Evolutionary conservation across 2,888 invertebrate genomes (phyloP).

Genomic region (Linnaemya tessellans): DNA sequence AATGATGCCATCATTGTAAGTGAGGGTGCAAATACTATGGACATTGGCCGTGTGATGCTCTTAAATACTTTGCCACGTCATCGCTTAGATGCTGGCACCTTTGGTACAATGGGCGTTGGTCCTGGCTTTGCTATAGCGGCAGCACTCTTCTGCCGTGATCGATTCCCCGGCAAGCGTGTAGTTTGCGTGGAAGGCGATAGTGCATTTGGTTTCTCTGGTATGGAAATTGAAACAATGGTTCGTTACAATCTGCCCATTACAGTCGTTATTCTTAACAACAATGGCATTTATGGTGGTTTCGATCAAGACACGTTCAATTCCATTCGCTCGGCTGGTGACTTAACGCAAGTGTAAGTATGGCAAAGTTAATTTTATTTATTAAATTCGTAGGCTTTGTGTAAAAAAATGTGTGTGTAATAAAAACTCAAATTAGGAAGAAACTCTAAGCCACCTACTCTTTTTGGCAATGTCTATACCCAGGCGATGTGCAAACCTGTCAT

Average conservation of each 20-base stretch:
- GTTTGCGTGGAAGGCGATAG: constrained; percentile 98
- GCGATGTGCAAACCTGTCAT: too few relatives aligned
- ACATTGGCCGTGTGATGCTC: constrained; percentile 95
- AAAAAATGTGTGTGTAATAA: not conserved
- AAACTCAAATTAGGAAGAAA: too few relatives aligned
- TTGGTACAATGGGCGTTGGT: constrained; percentile 98
- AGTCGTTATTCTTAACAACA: constrained; percentile 96
- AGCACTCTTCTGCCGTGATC: constrained; percentile 93
- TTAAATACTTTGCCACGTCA: constrained; percentile 93
- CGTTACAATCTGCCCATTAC: constrained; percentile 96
- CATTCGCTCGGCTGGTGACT: constrained; percentile 88
- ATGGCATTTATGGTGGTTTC: constrained; percentile 96
- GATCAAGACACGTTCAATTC: constrained; percentile 89
- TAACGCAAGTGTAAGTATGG: constrained; percentile 88
- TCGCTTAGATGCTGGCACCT: constrained; percentile 97
- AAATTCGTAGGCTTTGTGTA: constrained; percentile 9
- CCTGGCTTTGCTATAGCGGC: constrained; percentile 96
- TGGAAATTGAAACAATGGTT: constrained; percentile 98
- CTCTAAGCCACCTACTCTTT: too few relatives aligned
- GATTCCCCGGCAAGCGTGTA: constrained; percentile 91
- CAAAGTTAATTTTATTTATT: not conserved
- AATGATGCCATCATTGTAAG: constrained; percentile 95
- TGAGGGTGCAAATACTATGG: constrained; percentile 99
- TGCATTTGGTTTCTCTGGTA: constrained; percentile 98
- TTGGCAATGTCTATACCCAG: too few relatives aligned